phyloP scores from a whole-genome alignment of 2,797 vertebrate genomes.

The Pipistrellus pipistrellus region DNA sequence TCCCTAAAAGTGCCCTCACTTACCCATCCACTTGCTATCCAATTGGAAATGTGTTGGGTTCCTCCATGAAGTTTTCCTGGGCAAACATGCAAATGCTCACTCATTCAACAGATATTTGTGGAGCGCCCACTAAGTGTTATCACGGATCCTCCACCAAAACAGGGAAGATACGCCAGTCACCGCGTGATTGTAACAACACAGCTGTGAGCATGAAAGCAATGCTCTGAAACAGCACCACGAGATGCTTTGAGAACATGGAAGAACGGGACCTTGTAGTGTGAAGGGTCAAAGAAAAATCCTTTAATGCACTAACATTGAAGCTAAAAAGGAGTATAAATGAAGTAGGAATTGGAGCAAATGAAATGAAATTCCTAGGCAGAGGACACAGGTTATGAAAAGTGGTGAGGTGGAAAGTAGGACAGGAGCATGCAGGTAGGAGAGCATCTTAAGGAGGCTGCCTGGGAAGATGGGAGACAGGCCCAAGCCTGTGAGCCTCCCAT shows the following conservation, averaged over 20 bases:
- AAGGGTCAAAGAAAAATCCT: background rate
- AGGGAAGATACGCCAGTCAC: background rate
- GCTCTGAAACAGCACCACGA: background rate
- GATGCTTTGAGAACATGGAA: background rate
- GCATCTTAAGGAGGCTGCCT: background rate
- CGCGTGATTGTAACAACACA: background rate
- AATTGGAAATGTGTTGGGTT: background rate
- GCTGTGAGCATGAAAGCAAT: background rate
- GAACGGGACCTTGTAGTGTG: background rate
- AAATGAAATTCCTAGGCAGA: background rate
- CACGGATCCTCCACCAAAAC: background rate
- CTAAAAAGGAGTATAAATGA: background rate
- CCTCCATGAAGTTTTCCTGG: background rate
- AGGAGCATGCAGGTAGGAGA: background rate
- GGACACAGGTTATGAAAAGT: background rate
- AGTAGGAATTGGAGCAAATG: background rate
- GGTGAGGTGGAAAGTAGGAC: background rate
- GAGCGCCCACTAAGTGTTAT: background rate
- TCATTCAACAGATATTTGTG: conserved; percentile 3
- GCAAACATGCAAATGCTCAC: background rate
- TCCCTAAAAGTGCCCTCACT: background rate
- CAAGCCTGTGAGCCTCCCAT: background rate
- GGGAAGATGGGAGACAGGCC: background rate
- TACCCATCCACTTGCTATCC: background rate
- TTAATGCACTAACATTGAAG: background rate